Base-by-base conservation (phyloP, 35 echinoderm and acorn worm species). In the Heliocidaris erythrogramma region DNA sequence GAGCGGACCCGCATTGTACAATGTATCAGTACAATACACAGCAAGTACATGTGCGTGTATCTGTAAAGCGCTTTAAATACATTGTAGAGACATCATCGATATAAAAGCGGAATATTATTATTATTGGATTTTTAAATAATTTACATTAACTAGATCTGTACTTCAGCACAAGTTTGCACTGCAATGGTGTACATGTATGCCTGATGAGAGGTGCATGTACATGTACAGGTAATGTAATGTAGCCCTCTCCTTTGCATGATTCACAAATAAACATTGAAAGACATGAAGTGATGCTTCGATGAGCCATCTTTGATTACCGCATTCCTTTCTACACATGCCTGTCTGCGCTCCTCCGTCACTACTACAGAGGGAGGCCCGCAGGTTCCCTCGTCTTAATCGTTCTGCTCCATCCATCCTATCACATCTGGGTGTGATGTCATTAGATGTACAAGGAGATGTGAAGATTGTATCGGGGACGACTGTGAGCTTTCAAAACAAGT, bases 261-360 rank as follows among this genome's bases (percentile, higher is more conserved):
- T 78, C 65, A 78, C 65, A 78, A 78, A 78, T 78, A 78, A 78
- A 78, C 65, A 78, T 78, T 78, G 65, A 78, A 78, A 27, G 65
- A 78, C 65, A 78, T 78, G 65, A 78, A n/a, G 65, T 18, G 65
- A 78, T 78, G 65, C 65, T 78, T 18, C 27, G 18, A 78, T 78
- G 65, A 78, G 65, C 21, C 21, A 78, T 78, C 65, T 78, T 78
- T 78, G 65, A 78, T 78, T 78, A 78, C 65, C 18, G 65, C 65
- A 78, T 78, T 78, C 65, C 65, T 78, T 24, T 11, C 52, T 56
- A 14, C 52, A 56, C 52, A 78, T 78, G 21, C 65, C 65, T 78
- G 65, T 78, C 65, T 78, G 65, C 21, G 65, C 65, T 78, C 65
- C 18, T 5, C 21, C 65, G 21, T 78, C 65, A 78, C 4, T 42